Base-by-base conservation (phyloP, 2,113 vertebrate species). In the Phyllopteryx taeniolatus region DNA sequence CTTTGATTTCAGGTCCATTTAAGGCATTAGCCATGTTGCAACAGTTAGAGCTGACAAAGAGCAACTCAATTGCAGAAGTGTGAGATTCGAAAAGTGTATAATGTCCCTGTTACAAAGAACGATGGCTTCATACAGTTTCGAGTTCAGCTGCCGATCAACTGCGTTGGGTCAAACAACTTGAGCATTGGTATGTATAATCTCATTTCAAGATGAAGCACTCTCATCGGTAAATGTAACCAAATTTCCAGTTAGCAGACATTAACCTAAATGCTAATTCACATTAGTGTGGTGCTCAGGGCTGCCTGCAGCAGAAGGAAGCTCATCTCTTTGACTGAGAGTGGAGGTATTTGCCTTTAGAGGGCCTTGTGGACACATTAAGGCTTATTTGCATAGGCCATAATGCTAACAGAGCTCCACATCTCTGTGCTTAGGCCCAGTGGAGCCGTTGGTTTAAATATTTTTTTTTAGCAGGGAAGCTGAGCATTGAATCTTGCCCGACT, bases 361-460 rank as follows among this genome's bases (percentile, higher is more conserved):
- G 86, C 88, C 90, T 91, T 78, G 85, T 91, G 91, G 91, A 89
- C 89, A 90, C 89, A 92, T 91, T 92, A 91, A 89, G 77, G 84
- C 81, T 90, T 77, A 90, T 92, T 92, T 92, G 89, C 90, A 91
- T 90, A 88, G 64, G 87, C 85, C 81, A 89, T 92, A 91, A 91
- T 75, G 60, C 85, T 82, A 88, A 85, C 80, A 76, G 87, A 87
- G 82, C 83, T 88, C 67, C 83, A 62, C 87, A 80, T 84, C 79
- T 75, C 88, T 82, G 83, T 79, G 82, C 85, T 88, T 74, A 80
- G 85, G 85, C 87, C 86, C 87, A 89, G 85, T 87, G 89, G 80
- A 91, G 87, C 88, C 70, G 82, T 81, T 85, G 84, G 63, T 90
- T 90, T 90, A 91, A 91, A 91, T 89, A 89, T 87, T 66, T 66